Evolutionary conservation across 2,888 invertebrate species (phyloP).

Genomic region (Clanis bilineata): DNA sequence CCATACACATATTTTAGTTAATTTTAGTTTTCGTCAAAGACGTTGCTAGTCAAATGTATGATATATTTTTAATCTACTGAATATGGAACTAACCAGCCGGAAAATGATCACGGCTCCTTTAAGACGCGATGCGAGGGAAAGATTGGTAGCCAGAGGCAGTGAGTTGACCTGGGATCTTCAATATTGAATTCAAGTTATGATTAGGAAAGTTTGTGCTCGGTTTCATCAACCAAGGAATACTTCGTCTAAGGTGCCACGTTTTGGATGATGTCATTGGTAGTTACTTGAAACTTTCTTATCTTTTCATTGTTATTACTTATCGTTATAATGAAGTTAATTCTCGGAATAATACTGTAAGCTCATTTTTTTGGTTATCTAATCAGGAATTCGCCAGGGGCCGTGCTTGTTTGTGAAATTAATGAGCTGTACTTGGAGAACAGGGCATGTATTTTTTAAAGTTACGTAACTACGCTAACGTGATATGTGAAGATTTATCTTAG

Average conservation of each 20-base stretch:
- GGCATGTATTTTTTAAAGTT: too few relatives aligned
- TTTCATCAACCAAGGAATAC: conserved; percentile 39
- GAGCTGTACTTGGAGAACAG: not conserved
- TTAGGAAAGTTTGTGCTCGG: conserved; percentile 55
- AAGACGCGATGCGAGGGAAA: conserved; percentile 48
- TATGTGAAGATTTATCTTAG: too few relatives aligned
- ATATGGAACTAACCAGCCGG: conserved; percentile 50
- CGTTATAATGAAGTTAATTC: not conserved
- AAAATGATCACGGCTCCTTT: conserved; percentile 66
- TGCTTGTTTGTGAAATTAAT: not conserved
- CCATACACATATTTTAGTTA: too few relatives aligned
- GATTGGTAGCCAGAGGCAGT: conserved; percentile 59
- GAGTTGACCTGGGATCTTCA: conserved; percentile 48
- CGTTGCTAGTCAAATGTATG: not conserved
- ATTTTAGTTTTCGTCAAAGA: too few relatives aligned
- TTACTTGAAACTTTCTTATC: conserved; percentile 24
- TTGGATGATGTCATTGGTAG: conserved; percentile 27
- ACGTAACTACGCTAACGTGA: too few relatives aligned
- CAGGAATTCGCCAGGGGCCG: not conserved
- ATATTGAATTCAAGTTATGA: conserved; percentile 69
- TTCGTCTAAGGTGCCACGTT: conserved; percentile 30
- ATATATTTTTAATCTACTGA: conserved; percentile 1
- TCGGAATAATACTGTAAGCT: not conserved
- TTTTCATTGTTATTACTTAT: conserved; percentile 11
- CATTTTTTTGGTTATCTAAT: conserved; percentile 4